Percentiles rank a stretch among this genome's conserved stretches.
Conservation (phyloP, 2,113 vertebrate species). For the Sebastes schlegelii region DNA sequence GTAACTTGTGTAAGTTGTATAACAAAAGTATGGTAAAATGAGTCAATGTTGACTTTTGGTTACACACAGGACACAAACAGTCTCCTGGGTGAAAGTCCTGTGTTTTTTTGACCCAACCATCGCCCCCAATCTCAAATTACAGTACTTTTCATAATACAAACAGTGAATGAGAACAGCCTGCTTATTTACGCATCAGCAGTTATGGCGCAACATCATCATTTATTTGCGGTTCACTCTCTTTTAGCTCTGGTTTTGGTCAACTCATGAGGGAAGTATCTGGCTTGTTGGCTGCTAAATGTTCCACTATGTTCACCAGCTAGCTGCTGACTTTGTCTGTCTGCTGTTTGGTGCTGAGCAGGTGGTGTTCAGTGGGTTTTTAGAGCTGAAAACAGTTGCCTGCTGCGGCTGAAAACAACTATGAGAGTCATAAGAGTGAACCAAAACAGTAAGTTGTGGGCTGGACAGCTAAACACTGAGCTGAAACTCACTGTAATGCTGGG, state of each 20-base stretch:
- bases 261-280: not conserved
- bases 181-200: not conserved
- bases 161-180: no score
- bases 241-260: not conserved
- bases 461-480: not conserved
- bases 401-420: no score
- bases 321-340: no score
- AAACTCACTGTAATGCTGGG: not conserved
- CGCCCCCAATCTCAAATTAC: no score
- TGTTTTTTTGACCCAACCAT: no score
- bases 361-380: not conserved
- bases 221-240: not conserved
- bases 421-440: not conserved
- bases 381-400: no score
- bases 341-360: not conserved
- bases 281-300: not conserved
- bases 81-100: no score
- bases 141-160: no score
- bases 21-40: no score
- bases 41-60: no score
- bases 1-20: no score
- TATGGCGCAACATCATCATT: not conserved
- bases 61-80: no score
- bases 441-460: not conserved
- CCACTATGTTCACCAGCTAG: not conserved